Conservation (phyloP, 2,797 vertebrate species). For the Enteromius radiatus region DNA sequence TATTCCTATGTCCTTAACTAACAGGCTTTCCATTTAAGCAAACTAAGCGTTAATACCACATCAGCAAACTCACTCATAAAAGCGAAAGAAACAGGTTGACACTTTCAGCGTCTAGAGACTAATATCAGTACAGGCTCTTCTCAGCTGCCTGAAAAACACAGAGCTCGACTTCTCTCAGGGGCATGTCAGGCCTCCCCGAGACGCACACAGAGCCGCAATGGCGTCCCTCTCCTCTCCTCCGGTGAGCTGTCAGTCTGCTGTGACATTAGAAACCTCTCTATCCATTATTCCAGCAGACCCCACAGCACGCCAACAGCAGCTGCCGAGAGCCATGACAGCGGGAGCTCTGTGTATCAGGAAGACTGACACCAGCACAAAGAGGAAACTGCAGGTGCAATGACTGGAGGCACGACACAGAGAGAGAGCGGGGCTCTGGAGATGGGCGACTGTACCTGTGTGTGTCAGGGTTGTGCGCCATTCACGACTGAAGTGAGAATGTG, state of each 20-base stretch:
- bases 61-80: neutral
- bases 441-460: neutral
- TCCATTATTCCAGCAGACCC: conserved; percentile 32
- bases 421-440: conserved; percentile 19
- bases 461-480: neutral
- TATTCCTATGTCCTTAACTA: neutral
- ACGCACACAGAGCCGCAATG: conserved; percentile 5
- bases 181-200: conserved; percentile 24
- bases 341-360: conserved; percentile 44
- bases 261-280: conserved; percentile 33
- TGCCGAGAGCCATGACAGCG: conserved; percentile 41
- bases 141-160: conserved; percentile 28
- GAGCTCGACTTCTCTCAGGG: conserved; percentile 18
- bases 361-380: conserved; percentile 53
- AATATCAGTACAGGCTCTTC: conserved; percentile 25
- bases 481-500: neutral
- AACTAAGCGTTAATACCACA: neutral
- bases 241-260: conserved; percentile 48
- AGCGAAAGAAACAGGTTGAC: conserved; percentile 23
- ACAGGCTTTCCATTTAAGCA: neutral
- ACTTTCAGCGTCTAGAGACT: conserved; percentile 14
- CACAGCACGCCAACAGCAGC: conserved; percentile 42
- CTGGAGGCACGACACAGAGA: conserved; percentile 29
- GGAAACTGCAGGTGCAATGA: conserved; percentile 48
- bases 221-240: conserved; percentile 10